Conservation (phyloP, 2,888 invertebrate species). For the Nephrotoma flavescens region DNA sequence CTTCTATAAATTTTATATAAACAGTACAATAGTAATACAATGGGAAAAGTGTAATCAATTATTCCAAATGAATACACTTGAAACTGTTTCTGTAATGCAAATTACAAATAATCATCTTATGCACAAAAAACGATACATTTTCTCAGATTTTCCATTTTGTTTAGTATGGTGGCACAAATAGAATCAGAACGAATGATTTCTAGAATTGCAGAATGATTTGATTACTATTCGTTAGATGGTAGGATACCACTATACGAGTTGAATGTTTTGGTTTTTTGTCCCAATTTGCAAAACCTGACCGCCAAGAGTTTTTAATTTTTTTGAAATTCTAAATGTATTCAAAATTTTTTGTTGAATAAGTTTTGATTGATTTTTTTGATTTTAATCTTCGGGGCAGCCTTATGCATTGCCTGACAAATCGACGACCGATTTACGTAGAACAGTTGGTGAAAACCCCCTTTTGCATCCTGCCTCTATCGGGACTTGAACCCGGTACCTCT, state of each 20-base stretch:
- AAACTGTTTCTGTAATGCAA: neutral
- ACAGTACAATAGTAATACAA: neutral
- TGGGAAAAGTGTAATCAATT: neutral
- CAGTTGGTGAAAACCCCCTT: no score
- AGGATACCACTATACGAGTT: neutral
- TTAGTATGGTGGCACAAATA: neutral
- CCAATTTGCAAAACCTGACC: no score
- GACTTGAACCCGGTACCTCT: no score
- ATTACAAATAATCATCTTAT: neutral
- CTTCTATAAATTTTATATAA: neutral
- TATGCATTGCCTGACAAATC: no score
- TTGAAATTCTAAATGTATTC: no score
- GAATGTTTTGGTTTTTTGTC: neutral
- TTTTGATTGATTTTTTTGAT: no score
- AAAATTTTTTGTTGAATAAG: no score
- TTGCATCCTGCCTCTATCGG: no score
- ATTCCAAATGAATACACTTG: neutral
- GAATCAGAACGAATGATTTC: neutral
- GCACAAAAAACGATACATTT: neutral
- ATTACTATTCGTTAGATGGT: neutral
- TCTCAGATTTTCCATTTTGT: neutral
- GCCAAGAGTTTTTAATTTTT: no score
- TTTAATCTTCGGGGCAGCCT: no score
- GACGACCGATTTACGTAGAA: no score
- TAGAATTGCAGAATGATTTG: neutral